Conservation (phyloP, 2,797 vertebrate species). For the Gymnoscopelus braueri region DNA sequence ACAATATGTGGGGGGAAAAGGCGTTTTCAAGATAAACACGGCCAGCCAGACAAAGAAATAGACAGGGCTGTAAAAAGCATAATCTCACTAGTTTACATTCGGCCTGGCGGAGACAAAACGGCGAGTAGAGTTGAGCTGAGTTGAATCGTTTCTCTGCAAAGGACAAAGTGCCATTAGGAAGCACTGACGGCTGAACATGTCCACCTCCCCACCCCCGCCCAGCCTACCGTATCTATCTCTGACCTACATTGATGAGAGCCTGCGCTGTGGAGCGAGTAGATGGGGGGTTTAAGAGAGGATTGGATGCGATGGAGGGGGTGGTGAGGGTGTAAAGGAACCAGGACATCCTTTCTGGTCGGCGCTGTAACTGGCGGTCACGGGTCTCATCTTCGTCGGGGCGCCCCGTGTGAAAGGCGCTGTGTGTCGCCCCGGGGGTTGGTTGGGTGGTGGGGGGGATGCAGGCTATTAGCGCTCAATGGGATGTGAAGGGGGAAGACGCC, state of each 20-base stretch:
- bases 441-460: slow-evolving; percentile 47
- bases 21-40: too few relatives aligned
- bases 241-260: slow-evolving; percentile 57
- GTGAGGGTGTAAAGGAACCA: slow-evolving; percentile 33
- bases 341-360: slow-evolving; percentile 54
- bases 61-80: too few relatives aligned
- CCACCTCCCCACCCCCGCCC: slow-evolving; percentile 31
- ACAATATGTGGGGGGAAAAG: too few relatives aligned
- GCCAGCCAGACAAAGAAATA: too few relatives aligned
- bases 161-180: slow-evolving; percentile 35
- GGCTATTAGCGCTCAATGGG: slow-evolving; percentile 78
- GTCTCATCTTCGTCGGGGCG: slow-evolving; percentile 65
- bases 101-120: too few relatives aligned
- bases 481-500: slow-evolving; percentile 65
- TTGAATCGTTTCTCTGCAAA: too few relatives aligned
- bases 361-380: slow-evolving; percentile 38
- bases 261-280: slow-evolving; percentile 22
- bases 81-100: too few relatives aligned
- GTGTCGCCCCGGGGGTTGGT: slow-evolving; percentile 60
- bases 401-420: slow-evolving; percentile 68
- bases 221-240: slow-evolving; percentile 42
- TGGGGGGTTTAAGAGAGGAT: slow-evolving; percentile 27
- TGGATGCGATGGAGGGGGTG: slow-evolving; percentile 21
- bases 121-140: too few relatives aligned
- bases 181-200: slow-evolving; percentile 46